Evolutionary conservation across 2,113 vertebrate species (phyloP).

Genomic region (Gymnogyps californianus): DNA sequence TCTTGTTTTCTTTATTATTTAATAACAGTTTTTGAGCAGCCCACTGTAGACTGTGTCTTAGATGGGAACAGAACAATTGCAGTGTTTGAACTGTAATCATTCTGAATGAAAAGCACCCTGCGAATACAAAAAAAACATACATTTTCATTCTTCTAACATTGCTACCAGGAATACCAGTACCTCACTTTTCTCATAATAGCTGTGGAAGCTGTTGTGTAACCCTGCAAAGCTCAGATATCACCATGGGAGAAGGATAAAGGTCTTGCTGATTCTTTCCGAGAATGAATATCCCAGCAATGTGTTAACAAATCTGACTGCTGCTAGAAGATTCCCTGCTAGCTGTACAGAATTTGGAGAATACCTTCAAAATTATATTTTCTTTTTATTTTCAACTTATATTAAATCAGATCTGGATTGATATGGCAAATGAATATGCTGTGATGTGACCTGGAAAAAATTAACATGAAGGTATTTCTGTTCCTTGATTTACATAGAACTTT

Average conservation of each 20-base stretch:
- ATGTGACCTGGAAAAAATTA: neutral
- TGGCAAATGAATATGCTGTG: neutral
- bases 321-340: neutral
- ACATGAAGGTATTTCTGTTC: neutral
- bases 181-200: neutral
- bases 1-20: neutral
- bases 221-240: neutral
- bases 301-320: neutral
- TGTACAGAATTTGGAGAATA: neutral
- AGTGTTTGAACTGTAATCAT: neutral
- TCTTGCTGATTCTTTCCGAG: neutral
- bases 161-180: neutral
- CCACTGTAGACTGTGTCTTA: neutral
- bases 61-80: neutral
- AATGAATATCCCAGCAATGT: neutral
- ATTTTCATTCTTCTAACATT: neutral
- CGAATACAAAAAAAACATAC: neutral
- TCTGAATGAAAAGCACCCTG: neutral
- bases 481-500: neutral
- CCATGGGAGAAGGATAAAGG: neutral
- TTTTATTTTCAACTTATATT: neutral
- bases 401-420: neutral
- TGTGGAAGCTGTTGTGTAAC: neutral
- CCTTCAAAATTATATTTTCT: neutral
- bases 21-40: neutral